phyloP scores from a whole-genome alignment of 1,140 invertebrate genomes.

The Ostrea denselamellosa region DNA sequence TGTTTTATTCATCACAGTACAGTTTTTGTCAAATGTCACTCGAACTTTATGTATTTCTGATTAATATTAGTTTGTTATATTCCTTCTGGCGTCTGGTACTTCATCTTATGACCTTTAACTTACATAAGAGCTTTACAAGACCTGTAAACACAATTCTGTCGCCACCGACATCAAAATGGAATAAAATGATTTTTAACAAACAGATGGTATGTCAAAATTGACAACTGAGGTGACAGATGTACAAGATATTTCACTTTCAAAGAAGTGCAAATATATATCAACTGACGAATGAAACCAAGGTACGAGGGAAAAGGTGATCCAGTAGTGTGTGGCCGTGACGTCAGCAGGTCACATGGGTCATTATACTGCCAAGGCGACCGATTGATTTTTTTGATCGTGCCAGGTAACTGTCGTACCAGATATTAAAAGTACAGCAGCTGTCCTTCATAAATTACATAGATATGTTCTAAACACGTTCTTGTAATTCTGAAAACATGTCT shows the following conservation, averaged over 20 bases:
- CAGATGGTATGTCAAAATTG: background rate
- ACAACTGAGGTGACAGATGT: background rate
- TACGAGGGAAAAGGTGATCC: background rate
- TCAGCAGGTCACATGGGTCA: background rate
- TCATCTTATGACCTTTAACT: too few relatives aligned
- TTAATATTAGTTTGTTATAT: too few relatives aligned
- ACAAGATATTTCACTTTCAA: background rate
- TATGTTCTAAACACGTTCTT: background rate
- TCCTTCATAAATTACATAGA: background rate
- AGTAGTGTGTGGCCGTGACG: background rate
- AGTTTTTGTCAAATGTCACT: too few relatives aligned
- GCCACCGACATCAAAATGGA: background rate
- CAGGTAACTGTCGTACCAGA: background rate
- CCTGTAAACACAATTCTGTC: background rate
- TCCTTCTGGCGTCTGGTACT: too few relatives aligned
- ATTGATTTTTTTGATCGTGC: background rate
- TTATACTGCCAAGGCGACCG: background rate
- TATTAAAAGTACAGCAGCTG: background rate
- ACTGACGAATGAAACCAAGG: constrained; percentile 1
- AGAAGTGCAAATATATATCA: background rate
- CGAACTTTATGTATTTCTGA: too few relatives aligned
- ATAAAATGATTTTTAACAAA: background rate
- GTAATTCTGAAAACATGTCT: background rate
- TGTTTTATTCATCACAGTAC: too few relatives aligned
- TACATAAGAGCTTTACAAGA: background rate